A percentile compares a stretch with the other conserved stretches of the same genome.
These are phyloP conservation scores for Etheostoma perlongum DNA, from an alignment of 2,797 vertebrate species.

Conservation along the genomic window DNA sequence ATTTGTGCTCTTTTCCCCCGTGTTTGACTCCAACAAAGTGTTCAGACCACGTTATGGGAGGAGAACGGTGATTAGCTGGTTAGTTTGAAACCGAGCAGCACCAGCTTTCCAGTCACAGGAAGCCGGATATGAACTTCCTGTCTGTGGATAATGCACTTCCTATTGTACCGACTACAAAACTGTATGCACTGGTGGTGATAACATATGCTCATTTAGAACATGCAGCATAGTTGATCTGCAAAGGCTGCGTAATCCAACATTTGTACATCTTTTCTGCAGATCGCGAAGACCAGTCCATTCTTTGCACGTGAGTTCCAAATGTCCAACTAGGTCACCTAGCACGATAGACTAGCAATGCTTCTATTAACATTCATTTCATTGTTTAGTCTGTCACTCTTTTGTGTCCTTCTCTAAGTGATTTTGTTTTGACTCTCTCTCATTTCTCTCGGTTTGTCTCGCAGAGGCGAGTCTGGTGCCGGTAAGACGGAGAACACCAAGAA, in stretches of 20 bases:
- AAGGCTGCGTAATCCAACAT: not conserved
- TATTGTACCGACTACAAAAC: constrained; percentile 42
- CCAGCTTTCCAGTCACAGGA: constrained; percentile 65
- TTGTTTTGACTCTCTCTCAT: not conserved
- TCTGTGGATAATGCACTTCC: constrained; percentile 69
- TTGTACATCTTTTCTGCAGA: constrained; percentile 69
- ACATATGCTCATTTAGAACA: constrained; percentile 9
- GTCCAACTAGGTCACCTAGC: not conserved
- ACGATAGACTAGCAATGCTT: not conserved
- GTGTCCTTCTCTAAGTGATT: not conserved
- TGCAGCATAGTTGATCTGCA: constrained; percentile 4
- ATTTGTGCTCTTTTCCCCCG: not conserved
- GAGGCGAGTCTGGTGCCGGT: constrained; percentile 97
- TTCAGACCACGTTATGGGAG: constrained; percentile 29
- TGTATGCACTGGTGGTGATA: constrained; percentile 50
- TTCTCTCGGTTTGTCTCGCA: constrained; percentile 55
- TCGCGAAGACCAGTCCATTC: constrained; percentile 98
- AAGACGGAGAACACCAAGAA: constrained; percentile 99
- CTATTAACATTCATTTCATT: not conserved
- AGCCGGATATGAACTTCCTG: constrained; percentile 81
- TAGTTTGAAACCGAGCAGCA: constrained; percentile 39
- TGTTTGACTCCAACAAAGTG: constrained; percentile 12
- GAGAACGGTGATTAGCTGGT: constrained; percentile 46
- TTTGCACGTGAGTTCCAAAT: constrained; percentile 96
- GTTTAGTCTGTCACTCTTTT: not conserved